Base-by-base conservation (phyloP, 2,797 vertebrate species). In the Helicolenus hilgendorfi region DNA sequence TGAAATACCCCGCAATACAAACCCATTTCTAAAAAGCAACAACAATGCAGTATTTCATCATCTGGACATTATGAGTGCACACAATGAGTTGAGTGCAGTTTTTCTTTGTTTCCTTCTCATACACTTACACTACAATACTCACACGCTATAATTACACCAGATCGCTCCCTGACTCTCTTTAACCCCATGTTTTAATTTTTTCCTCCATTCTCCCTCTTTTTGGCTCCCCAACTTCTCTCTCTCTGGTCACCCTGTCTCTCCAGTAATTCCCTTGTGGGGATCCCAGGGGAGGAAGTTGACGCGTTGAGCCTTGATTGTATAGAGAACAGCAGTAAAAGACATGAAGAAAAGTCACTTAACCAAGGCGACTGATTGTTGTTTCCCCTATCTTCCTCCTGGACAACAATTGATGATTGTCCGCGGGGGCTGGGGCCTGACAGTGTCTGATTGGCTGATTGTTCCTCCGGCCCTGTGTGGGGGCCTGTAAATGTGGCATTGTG, bases 361-460 rank as follows among this genome's bases (percentile, higher is more conserved):
- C 87, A 86, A 93, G 85, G 90, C 90, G 79, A 94, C 92, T 94
- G 93, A 97, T 97, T 97, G 96, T 96, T 97, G 95, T 96, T 96
- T 94, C 89, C 95, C 77, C 95, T 95, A 96, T 96, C 96, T 96
- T 97, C 95, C 96, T 98, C 97, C 94, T 92, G 96, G 95, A 98
- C 97, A 97, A 98, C 97, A 98, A 98, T 98, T 97, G 98, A 98
- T 98, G 97, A 98, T 98, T 97, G 96, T 98, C 95, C 95, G 94
- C 96, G 97, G 98, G 98, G 97, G 97, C 98, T 94, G 92, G 96
- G 95, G 95, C 88, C 95, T 98, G 98, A 99, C 98, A 99, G 98
- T 98, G 98, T 98, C 98, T 98, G 98, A 98, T 98, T 98, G 98
- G 97, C 97, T 98, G 98, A 99, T 99, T 99, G 98, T 98, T 99